Evolutionary conservation across 2,888 invertebrate genomes (phyloP), one percentile per base, ranked within the genome.

Genomic region (Prostheceraeus crozeri): DNA sequence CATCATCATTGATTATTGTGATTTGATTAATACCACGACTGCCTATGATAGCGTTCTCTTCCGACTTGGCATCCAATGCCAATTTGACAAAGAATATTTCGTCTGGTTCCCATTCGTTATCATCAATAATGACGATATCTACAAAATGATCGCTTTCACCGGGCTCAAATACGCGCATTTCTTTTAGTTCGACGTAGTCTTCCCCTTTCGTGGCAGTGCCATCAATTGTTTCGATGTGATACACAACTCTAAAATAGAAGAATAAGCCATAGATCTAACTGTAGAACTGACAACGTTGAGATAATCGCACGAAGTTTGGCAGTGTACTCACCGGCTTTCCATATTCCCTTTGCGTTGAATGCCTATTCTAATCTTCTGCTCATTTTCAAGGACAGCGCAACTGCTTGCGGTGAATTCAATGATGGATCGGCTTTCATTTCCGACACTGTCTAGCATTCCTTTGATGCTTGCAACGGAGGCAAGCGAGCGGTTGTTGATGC

Each of bases 1-100:
- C 80, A 67, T 82, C 82, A 67, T 82, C 81, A 65, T 82, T 81
- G 28, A 82, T 74, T 60, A 82, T 82, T 30, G 81, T 80, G 56
- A 82, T 77, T 70, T 81, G 80, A 76, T 80, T 80, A 66, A 82
- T 80, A 45, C 79, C 75, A 25, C 77, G 75, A 35, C 77, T 72
- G 14, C 82, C 82, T 1, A 82, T 70, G 48, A 75, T 71, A 1
- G 78, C 77, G 14, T 67, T 65, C 2, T 66, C 57, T 4, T 73
- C 70, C 63, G 70, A 71, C 31, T 66, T 59, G 1, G 65, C 64
- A 31, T 68, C 67, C 16, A 71, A 30, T 57, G 62, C 66, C 3
- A 82, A 68, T 66, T 81, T 79, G 21, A 82, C 77, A 69, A 81
- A 82, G 71, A 83, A 83, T 63, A 81, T 80, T 70, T 82, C 81